Evolutionary conservation across 1,140 invertebrate species (phyloP).

Genomic region (Neodiprion fabricii): DNA sequence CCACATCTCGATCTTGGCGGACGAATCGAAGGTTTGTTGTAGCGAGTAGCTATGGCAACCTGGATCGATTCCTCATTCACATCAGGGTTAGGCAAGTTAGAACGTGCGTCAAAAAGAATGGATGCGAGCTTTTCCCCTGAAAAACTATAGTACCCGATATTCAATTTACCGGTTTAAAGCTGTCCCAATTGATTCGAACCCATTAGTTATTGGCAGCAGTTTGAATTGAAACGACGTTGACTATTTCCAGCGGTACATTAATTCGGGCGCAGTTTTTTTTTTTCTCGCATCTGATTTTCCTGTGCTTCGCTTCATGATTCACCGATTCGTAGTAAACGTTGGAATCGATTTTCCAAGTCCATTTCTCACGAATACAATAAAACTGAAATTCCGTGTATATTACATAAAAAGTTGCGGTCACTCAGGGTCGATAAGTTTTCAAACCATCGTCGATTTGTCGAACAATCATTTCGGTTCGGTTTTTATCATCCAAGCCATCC

Average conservation of each 20-base stretch:
- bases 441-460: neutral
- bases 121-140: no score
- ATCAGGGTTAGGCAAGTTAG: slow-evolving; percentile 1
- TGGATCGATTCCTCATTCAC: slow-evolving; percentile 3
- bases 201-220: neutral
- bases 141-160: no score
- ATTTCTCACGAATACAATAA: no score
- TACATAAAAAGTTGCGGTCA: no score
- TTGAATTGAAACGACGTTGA: neutral
- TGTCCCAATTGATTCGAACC: neutral
- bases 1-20: neutral
- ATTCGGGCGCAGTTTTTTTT: neutral
- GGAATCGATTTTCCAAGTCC: no score
- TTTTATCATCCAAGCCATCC: neutral
- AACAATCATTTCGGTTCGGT: neutral
- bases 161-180: neutral
- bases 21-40: neutral
- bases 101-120: neutral
- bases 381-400: no score
- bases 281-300: no score
- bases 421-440: neutral
- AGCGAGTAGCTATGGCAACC: neutral
- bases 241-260: neutral
- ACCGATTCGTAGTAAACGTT: no score
- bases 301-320: no score